Percentiles rank a stretch among this genome's conserved stretches.
Conservation (phyloP, 2,797 vertebrate genomes). For the Myioborus melanocephalus region DNA sequence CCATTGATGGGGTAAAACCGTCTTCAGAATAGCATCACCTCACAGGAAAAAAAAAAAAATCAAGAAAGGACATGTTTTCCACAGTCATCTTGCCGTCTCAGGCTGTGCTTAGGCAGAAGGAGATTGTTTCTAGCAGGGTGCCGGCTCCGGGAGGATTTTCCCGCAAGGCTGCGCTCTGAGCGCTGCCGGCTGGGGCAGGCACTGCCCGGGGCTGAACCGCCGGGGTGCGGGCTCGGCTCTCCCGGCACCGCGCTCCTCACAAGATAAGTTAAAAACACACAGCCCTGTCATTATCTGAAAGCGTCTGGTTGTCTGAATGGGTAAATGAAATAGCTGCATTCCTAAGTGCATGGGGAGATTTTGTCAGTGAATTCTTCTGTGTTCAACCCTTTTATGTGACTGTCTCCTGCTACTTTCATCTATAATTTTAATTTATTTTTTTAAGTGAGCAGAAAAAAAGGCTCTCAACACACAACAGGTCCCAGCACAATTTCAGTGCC, state of each 20-base stretch:
- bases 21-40: background rate
- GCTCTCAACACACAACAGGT: background rate
- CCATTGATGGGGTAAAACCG: background rate
- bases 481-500: background rate
- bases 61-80: background rate
- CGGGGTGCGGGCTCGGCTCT: accelerated
- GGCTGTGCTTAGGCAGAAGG: background rate
- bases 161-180: background rate
- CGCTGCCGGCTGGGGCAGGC: background rate
- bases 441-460: background rate
- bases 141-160: background rate
- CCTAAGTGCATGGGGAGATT: background rate
- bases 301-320: background rate
- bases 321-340: background rate
- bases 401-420: background rate
- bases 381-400: background rate
- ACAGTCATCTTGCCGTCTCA: background rate
- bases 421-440: background rate
- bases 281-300: background rate
- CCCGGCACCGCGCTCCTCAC: accelerated
- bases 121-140: background rate
- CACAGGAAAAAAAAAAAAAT: background rate
- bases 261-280: background rate
- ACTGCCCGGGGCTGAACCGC: background rate
- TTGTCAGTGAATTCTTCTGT: background rate